Conservation (phyloP, 2,113 vertebrate genomes). For the Xenopus borealis region DNA sequence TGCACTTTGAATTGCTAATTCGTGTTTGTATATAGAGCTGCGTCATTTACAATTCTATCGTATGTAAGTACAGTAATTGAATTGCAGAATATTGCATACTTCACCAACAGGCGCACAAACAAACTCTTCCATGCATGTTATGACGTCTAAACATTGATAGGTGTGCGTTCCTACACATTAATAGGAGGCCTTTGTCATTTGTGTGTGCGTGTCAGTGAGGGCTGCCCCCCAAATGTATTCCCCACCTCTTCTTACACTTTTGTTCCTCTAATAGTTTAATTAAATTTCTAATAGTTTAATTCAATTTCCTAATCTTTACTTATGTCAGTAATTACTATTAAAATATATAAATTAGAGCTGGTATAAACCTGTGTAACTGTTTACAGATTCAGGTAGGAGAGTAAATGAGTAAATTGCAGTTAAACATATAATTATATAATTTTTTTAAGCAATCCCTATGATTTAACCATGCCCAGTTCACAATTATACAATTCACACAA, state of each 20-base stretch:
- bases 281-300: not conserved
- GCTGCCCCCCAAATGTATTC: not conserved
- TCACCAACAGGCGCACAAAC: slow-evolving; percentile 15
- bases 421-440: no score
- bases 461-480: no score
- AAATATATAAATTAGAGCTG: not conserved
- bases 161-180: slow-evolving; percentile 15
- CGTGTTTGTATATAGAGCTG: slow-evolving; percentile 33
- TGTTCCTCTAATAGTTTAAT: not conserved
- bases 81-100: slow-evolving; percentile 6
- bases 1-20: slow-evolving; percentile 33
- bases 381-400: not conserved
- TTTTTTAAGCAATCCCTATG: no score
- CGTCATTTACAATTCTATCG: slow-evolving; percentile 19
- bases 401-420: no score
- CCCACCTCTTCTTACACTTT: not conserved
- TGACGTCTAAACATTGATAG: not conserved
- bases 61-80: slow-evolving; percentile 15
- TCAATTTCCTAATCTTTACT: not conserved
- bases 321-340: not conserved
- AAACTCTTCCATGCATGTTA: not conserved
- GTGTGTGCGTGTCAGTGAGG: not conserved
- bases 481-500: no score
- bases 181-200: not conserved
- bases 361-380: not conserved